Conservation (phyloP, 2,113 vertebrate species). For the Scomber colias region DNA sequence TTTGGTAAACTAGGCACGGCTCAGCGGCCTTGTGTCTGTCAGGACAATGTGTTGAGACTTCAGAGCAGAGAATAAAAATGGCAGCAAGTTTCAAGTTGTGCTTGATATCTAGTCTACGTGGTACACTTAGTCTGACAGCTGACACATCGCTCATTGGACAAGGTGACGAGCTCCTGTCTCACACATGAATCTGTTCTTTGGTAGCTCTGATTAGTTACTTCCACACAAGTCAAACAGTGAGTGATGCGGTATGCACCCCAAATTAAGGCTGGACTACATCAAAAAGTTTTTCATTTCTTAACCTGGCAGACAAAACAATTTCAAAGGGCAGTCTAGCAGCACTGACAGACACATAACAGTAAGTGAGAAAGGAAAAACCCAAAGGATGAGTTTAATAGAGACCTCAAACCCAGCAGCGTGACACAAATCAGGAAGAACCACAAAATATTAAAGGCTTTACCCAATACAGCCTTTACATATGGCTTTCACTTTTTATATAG, state of each 20-base stretch:
- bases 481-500: neutral
- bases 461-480: neutral
- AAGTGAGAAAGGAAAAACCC: neutral
- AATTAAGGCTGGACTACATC: slow-evolving; percentile 4
- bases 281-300: neutral
- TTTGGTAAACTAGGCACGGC: slow-evolving; percentile 63
- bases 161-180: slow-evolving; percentile 2
- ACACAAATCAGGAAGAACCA: neutral
- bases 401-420: neutral
- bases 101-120: slow-evolving; percentile 60
- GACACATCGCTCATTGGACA: slow-evolving; percentile 29
- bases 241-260: neutral
- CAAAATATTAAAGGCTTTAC: neutral
- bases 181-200: slow-evolving; percentile 15
- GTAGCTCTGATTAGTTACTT: slow-evolving; percentile 1
- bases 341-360: neutral
- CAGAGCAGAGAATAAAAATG: slow-evolving; percentile 56
- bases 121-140: slow-evolving; percentile 46
- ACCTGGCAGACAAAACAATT: slow-evolving; percentile 10
- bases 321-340: neutral
- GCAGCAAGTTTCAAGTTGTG: slow-evolving; percentile 41
- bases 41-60: slow-evolving; percentile 53
- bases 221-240: slow-evolving; percentile 29
- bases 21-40: slow-evolving; percentile 63
- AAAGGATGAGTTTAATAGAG: neutral